Evolutionary conservation across 2,797 vertebrate species (phyloP).

Genomic region (Artibeus jamaicensis): DNA sequence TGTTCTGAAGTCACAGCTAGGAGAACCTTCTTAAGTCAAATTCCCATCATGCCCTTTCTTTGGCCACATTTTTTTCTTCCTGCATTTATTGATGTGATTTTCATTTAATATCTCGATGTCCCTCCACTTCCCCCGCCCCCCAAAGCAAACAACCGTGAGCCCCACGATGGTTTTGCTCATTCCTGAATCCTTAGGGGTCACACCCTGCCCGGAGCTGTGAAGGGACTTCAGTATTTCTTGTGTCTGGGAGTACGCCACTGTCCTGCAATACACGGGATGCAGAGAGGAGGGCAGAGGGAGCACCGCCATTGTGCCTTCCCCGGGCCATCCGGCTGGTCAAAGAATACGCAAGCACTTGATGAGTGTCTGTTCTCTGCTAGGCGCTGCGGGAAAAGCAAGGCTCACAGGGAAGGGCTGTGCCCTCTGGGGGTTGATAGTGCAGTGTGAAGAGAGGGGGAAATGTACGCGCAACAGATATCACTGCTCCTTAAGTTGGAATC

Average conservation of each 20-base stretch:
- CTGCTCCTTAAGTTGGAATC: not conserved
- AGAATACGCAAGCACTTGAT: not conserved
- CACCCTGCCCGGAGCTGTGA: not conserved
- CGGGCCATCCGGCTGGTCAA: not conserved
- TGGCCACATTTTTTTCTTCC: not conserved
- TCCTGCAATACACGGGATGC: not conserved
- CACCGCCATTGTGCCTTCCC: not conserved
- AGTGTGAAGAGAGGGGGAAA: not conserved
- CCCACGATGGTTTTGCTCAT: not conserved
- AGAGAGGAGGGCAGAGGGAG: not conserved
- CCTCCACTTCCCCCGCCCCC: too few species aligned
- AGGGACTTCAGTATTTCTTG: not conserved
- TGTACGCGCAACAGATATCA: not conserved
- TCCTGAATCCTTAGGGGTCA: not conserved
- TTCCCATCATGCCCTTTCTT: not conserved
- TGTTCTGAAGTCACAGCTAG: not conserved
- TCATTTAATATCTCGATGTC: not conserved
- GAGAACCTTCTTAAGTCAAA: not conserved
- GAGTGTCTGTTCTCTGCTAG: not conserved
- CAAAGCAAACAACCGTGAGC: not conserved
- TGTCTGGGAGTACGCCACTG: not conserved
- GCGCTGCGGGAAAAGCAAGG: not conserved
- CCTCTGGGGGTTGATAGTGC: not conserved
- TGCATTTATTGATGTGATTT: not conserved
- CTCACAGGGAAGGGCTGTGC: not conserved